Evolutionary conservation across 2,113 vertebrate genomes (phyloP), one percentile per base, ranked within the genome.

Genomic region (Tautogolabrus adspersus): DNA sequence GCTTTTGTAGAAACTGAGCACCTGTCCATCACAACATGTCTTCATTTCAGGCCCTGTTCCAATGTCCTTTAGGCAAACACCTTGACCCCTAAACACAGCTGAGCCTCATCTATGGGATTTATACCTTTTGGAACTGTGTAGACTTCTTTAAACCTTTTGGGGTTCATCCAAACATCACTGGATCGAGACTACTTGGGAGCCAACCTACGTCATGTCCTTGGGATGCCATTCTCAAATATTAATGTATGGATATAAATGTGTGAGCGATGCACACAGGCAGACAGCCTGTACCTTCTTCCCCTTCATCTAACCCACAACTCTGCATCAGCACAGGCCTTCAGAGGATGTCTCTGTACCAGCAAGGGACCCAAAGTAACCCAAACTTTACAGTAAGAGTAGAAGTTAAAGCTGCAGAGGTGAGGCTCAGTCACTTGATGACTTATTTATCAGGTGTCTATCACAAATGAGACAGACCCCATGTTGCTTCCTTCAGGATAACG

Each of bases 121-220:
- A 2, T 7, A 55, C 40, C 9, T 52, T 71, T 58, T 71, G 11
- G 34, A 57, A 66, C 5, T 42, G 19, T 49, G 5, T 7, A 49
- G 15, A 49, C 47, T 19, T 18, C 3, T 37, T 37, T 51, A 37
- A 65, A 37, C 46, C 37, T 40, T n/a, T 37, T 40, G 16, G 54
- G 30, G 5, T 61, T 54, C 42, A 52, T 58, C 23, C 44, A 37
- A 61, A 57, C 54, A 66, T 67, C 46, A 58, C 49, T 34, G n/a
- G 26, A 55, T 40, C 34, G 9, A 56, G 42, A 22, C 38, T 34
- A 9, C 23, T 59, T 12, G 23, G 40, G 38, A 34, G 30, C 30
- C 30, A 6, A 34, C 13, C 21, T 38, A 55, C 1, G 3, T 55
- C 44, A 11, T 58, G 9, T 42, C 15, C 10, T 46, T 68, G 38